These are phyloP conservation scores for Gastrophysa polygoni DNA, from an alignment of 2,888 invertebrate species.

Conservation along the genomic window DNA sequence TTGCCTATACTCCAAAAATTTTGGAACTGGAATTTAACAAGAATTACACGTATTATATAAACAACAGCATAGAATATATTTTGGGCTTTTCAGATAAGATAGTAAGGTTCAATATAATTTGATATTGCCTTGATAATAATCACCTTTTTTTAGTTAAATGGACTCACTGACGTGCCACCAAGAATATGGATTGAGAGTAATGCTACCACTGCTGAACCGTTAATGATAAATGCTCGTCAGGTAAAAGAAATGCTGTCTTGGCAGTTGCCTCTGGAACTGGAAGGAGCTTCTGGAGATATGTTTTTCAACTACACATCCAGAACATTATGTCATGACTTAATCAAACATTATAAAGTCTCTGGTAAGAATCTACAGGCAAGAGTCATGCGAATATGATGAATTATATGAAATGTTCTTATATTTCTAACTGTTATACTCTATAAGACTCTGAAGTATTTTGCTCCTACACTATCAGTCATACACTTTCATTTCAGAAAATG, in stretches of 20 bases:
- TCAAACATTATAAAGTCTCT: constrained; percentile 27
- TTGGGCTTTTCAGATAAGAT: constrained; percentile 28
- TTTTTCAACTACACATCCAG: constrained; percentile 65
- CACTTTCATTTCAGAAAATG: too few relatives aligned
- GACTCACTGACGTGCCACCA: constrained; percentile 32
- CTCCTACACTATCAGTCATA: too few relatives aligned
- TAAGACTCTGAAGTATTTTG: too few relatives aligned
- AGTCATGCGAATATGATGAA: too few relatives aligned
- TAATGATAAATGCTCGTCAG: constrained; percentile 77
- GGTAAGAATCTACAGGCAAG: too few relatives aligned
- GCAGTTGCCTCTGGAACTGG: constrained; percentile 75
- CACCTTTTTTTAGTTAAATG: constrained; percentile 7
- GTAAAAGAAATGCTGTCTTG: constrained; percentile 78
- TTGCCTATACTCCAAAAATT: constrained; percentile 7
- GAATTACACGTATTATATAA: constrained; percentile 19
- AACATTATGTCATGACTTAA: constrained; percentile 66
- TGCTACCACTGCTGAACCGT: constrained; percentile 57
- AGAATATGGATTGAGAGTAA: constrained; percentile 41
- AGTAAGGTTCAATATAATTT: constrained; percentile 12
- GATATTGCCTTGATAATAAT: not conserved
- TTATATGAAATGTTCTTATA: too few relatives aligned
- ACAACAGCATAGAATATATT: constrained; percentile 33
- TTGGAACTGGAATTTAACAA: constrained; percentile 3
- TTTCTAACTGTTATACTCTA: too few relatives aligned
- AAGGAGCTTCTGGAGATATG: constrained; percentile 54